These are phyloP conservation scores for Scolanthus callimorphus DNA, from an alignment of 92 coral and sea anemone species.

Conservation along the genomic window DNA sequence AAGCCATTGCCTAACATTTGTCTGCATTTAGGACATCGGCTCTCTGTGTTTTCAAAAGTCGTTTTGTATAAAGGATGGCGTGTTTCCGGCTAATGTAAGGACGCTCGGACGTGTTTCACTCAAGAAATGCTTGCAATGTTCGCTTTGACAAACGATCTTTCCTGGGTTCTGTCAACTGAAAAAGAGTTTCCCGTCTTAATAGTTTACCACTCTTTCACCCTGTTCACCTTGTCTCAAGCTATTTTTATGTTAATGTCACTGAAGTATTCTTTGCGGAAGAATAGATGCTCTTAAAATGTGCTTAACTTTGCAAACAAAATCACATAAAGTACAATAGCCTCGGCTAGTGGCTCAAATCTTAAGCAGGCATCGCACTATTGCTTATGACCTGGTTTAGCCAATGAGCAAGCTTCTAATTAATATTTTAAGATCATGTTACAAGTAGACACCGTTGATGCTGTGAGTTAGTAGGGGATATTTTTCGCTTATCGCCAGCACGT, in stretches of 20 bases:
- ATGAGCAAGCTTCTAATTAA: slow-evolving; percentile 38
- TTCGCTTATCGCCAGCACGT: background rate
- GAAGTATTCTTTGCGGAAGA: slow-evolving; percentile 36
- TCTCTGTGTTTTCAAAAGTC: background rate
- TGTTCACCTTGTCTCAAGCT: slow-evolving; percentile 77
- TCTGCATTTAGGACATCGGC: no score
- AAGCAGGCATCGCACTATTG: slow-evolving; percentile 16
- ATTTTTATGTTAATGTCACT: slow-evolving; percentile 68
- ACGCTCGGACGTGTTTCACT: background rate
- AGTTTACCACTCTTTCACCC: slow-evolving; percentile 42
- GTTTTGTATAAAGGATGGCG: background rate
- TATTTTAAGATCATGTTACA: slow-evolving; percentile 12
- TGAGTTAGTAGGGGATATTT: slow-evolving; percentile 57
- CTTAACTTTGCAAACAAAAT: slow-evolving; percentile 35
- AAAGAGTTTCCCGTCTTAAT: no score
- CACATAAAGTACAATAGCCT: slow-evolving; percentile 49
- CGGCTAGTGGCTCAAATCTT: slow-evolving; percentile 31
- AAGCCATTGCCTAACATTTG: no score
- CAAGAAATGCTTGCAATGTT: background rate
- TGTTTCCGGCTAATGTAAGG: background rate
- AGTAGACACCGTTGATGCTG: background rate
- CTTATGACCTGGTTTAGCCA: slow-evolving; percentile 52
- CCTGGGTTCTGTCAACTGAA: background rate
- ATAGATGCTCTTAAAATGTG: slow-evolving; percentile 31
- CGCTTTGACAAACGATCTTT: background rate